Base-by-base conservation (phyloP, 2,797 vertebrate species). In the Oryzias dopingdopingensis region DNA sequence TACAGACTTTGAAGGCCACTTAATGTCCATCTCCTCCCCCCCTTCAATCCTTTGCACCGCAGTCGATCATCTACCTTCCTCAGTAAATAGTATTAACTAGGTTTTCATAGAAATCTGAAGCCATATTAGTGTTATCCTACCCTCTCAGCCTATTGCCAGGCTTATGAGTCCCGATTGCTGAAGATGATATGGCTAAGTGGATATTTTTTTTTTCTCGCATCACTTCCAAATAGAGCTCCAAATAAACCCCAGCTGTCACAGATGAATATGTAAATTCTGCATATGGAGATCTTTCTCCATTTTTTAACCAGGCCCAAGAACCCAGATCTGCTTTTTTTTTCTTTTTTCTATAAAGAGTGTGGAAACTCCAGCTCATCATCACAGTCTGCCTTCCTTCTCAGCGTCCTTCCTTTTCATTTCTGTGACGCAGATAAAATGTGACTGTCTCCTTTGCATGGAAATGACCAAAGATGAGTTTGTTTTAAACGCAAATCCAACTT, bases 221-320 rank as follows among this genome's bases (percentile, higher is more conserved):
- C 79, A 74, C 80, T 88, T 69, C 80, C 83, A 90, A 91, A 88
- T 87, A 77, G 85, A 74, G 52, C 81, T 83, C 74, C 81, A 82
- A 89, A 88, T 88, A 81, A 76, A 72, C 83, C 75, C 77, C 70
- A 76, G 82, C 85, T 86, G 76, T 90, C 89, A 79, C 59, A 78
- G 87, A 90, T 90, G 91, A 91, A 91, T 93, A 92, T 92, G 90
- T 90, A 90, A 92, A 92, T 91, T 87, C 51, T 54, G 76, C 64
- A 16, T 87, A 86, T 88, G 86, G 88, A 88, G 87, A 90, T 90
- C 79, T 80, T 43, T 68, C 47, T 79, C 74, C 65, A 44, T 88
- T 90, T 55, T 89, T 80, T 70, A 70, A 79, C 62, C 26, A 24
- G 68, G 69, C 79, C 80, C 49, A 67, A 88, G 80, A 86, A 84